Percentiles rank a stretch among this genome's conserved stretches.
phyloP scores from a whole-genome alignment of 2,113 vertebrate genomes.

The Morphnarchus princeps region DNA sequence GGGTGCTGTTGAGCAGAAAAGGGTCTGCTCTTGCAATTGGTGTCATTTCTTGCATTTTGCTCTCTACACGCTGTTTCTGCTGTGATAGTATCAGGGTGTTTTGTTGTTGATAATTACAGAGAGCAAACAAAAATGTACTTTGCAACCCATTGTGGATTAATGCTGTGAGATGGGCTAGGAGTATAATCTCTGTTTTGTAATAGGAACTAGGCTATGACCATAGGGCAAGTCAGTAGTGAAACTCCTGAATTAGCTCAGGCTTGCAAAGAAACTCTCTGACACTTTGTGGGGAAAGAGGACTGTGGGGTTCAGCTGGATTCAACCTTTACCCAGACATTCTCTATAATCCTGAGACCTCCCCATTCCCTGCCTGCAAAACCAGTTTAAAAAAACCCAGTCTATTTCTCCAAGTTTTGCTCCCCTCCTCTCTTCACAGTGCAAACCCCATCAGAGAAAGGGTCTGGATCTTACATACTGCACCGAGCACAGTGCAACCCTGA shows the following conservation, averaged over 20 bases:
- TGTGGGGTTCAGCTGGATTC: neutral
- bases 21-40: neutral
- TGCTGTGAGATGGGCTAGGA: neutral
- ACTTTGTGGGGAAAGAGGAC: neutral
- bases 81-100: neutral
- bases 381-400: rapidly evolving
- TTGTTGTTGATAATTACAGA: neutral
- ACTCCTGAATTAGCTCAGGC: neutral
- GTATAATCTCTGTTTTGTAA: neutral
- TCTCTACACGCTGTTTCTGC: neutral
- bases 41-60: neutral
- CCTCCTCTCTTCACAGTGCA: neutral
- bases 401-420: neutral
- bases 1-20: neutral
- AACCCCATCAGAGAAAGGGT: neutral
- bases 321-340: neutral
- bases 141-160: neutral
- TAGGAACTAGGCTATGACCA: neutral
- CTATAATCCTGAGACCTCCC: neutral
- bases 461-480: rapidly evolving
- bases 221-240: rapidly evolving
- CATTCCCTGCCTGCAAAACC: neutral
- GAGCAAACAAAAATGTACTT: neutral
- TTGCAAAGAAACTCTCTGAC: neutral
- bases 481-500: neutral